Conservation (phyloP, 2,113 vertebrate genomes). For the Jacana jacana region DNA sequence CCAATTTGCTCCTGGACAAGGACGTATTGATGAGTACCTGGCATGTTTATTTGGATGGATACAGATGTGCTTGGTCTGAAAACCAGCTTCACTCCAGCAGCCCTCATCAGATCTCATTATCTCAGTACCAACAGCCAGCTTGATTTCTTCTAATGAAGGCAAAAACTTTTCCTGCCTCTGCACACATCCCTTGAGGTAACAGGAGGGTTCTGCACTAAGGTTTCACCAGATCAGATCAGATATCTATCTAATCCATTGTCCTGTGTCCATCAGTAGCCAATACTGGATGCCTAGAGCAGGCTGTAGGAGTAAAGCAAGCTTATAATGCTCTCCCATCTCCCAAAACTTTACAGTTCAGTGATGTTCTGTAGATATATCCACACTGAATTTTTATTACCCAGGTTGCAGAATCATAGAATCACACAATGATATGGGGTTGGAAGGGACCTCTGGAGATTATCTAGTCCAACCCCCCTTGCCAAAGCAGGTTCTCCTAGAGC, state of each 20-base stretch:
- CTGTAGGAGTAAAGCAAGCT: neutral
- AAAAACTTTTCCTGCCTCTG: neutral
- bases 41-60: neutral
- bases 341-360: neutral
- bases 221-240: neutral
- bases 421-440: too few species aligned
- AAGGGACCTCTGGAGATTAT: too few species aligned
- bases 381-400: neutral
- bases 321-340: neutral
- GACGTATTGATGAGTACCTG: neutral
- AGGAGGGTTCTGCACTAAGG: neutral
- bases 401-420: too few species aligned
- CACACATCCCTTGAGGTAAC: neutral
- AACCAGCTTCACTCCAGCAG: neutral
- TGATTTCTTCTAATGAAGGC: neutral
- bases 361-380: neutral
- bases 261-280: neutral
- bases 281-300: neutral
- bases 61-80: neutral
- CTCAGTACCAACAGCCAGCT: neutral
- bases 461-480: too few species aligned
- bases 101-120: neutral
- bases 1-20: slow-evolving; percentile 12
- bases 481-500: too few species aligned
- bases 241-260: neutral